Conservation (phyloP, 2,113 vertebrate genomes). For the Tachycineta bicolor region DNA sequence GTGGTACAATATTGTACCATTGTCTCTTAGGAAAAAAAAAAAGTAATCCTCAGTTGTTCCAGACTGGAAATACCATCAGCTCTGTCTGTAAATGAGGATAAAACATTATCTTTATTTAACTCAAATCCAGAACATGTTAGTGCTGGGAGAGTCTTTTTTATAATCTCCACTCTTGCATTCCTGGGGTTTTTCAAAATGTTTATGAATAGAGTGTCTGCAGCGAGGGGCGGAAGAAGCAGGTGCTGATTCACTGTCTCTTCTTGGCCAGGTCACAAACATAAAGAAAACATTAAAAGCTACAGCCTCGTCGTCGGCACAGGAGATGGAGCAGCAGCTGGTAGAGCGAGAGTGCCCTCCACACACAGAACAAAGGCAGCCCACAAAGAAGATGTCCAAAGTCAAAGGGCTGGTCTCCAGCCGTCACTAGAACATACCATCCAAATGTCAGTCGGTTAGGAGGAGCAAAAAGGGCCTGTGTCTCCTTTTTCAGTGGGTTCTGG, state of each 20-base stretch:
- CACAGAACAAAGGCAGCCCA: conserved; percentile 80
- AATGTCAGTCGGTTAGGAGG: conserved; percentile 64
- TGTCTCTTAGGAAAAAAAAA: not conserved
- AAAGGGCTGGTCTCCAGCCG: conserved; percentile 86
- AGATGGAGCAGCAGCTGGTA: conserved; percentile 79
- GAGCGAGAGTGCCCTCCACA: conserved; percentile 79
- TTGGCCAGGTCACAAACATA: conserved; percentile 80
- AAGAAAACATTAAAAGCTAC: conserved; percentile 83
- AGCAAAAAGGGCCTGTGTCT: conserved; percentile 50
- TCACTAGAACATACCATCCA: conserved; percentile 75
- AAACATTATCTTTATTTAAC: not conserved
- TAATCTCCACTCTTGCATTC: not conserved
- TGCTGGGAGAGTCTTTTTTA: not conserved
- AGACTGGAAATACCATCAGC: not conserved
- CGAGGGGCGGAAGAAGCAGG: conserved; percentile 72
- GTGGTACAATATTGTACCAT: not conserved
- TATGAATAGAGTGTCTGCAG: conserved; percentile 20
- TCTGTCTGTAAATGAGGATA: not conserved
- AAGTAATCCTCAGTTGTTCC: not conserved
- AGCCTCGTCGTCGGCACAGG: conserved; percentile 76
- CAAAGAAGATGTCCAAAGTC: conserved; percentile 87
- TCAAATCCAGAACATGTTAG: not conserved
- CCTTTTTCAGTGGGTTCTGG: conserved; percentile 74
- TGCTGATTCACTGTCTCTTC: conserved; percentile 38
- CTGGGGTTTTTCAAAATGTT: not conserved